Evolutionary conservation across 2,797 vertebrate genomes (phyloP), one percentile per base, ranked within the genome.

Genomic region (Macropodus opercularis): DNA sequence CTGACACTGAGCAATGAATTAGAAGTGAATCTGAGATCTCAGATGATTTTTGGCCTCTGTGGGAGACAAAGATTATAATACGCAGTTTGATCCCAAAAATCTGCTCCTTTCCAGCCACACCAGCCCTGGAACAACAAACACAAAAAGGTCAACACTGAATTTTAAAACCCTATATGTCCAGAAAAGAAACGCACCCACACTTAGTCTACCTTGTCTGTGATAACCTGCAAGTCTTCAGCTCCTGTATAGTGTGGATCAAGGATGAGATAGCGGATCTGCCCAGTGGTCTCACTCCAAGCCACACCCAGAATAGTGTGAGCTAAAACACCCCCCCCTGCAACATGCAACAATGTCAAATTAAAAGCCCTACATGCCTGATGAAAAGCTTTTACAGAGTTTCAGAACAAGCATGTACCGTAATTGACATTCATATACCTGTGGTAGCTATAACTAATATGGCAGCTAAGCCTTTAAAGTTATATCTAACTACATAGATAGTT

Each of bases 41-140:
- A 98, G 81, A 98, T 90, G 69, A 61, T 62, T 75, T 87, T 94
- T 11, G 94, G 95, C 80, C 94, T 93, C 57, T 95, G 96, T 79
- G 98, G 97, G 87, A 99, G 90, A 84, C 98, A 99, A 22, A 99
- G 91, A 70, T 99, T 99, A 61, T 99, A 99, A 85, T 97, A 97
- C 0, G 96, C 95, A 0, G 93, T 94, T 77, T 95, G 94, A 87
- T 91, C 95, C 98, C 98, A 99, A 57, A 99, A 99, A 23, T 98
- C 95, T 0, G 91, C 88, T 53, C 94, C 94, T 77, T 97, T 99
- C 97, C 97, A 99, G 76, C 95, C 96, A 82, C 97, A 99, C 95
- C 95, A 99, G 53, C 96, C 96, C 97, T 98, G 80, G 5, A 21
- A 51, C 57, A 9, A 55, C 39, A 68, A 2, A 46, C 17, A 59